A percentile compares a stretch with the other conserved stretches of the same genome.
These are phyloP conservation scores for Drosophila subobscura DNA, from an alignment of 1,140 invertebrate species.

Conservation along the genomic window DNA sequence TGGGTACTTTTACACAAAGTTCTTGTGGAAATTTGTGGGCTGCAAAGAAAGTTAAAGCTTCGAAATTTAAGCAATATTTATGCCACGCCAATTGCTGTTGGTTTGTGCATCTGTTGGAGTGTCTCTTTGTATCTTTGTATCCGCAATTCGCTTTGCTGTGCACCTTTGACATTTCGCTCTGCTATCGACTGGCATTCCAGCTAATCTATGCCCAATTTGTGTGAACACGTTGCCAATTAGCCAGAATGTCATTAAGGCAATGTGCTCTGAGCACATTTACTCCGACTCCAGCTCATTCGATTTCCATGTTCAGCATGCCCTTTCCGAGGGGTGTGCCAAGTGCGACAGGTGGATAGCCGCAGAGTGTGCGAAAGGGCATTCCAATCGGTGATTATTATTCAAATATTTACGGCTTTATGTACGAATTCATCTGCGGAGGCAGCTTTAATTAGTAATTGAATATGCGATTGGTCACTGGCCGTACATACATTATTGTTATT, in stretches of 20 bases:
- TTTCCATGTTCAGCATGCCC: constrained; percentile 13
- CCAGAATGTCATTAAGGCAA: constrained; percentile 42
- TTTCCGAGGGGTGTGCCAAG: not conserved
- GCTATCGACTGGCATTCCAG: constrained; percentile 33
- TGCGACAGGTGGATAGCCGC: too few species aligned
- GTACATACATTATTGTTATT: constrained; percentile 10
- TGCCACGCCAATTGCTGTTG: too few species aligned
- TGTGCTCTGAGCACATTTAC: constrained; percentile 46
- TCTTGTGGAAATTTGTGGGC: too few species aligned
- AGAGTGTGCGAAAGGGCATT: not conserved
- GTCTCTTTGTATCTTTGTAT: too few species aligned
- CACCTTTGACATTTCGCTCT: constrained; percentile 6
- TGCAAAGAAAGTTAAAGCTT: too few species aligned
- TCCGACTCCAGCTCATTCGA: constrained; percentile 40
- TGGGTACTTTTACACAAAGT: too few species aligned
- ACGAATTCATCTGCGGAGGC: not conserved
- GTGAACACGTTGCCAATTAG: constrained; percentile 66
- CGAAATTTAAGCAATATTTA: too few species aligned
- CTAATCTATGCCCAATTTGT: constrained; percentile 60
- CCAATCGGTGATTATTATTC: not conserved
- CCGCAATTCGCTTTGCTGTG: too few species aligned
- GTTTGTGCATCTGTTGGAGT: too few species aligned
- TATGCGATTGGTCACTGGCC: constrained; percentile 26
- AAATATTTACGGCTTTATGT: constrained; percentile 4
- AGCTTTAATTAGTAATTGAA: constrained; percentile 71